A percentile compares a stretch with the other conserved stretches of the same genome.
Conservation (phyloP, 2,113 vertebrate species). For the Boulengeromyrus knoepffleri region DNA sequence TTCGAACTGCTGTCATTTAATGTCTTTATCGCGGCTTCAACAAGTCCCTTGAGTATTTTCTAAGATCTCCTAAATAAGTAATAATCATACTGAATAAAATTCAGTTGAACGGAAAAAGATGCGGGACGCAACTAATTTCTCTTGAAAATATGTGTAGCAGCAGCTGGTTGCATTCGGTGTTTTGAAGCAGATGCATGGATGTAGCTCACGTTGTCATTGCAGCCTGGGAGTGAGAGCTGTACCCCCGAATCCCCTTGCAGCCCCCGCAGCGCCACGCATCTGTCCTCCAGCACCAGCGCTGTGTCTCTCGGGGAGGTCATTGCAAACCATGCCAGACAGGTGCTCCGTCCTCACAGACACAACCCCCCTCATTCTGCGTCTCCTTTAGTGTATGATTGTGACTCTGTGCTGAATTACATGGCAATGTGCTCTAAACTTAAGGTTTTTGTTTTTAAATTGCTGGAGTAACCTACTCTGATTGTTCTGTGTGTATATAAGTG, state of each 20-base stretch:
- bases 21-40: neutral
- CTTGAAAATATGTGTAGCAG: neutral
- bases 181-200: neutral
- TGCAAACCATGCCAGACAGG: slow-evolving; percentile 27
- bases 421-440: neutral
- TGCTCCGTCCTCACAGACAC: slow-evolving; percentile 17
- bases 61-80: neutral
- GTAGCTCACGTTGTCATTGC: neutral
- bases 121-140: neutral
- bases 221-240: slow-evolving; percentile 28
- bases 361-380: neutral
- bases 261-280: slow-evolving; percentile 33
- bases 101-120: neutral
- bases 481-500: neutral
- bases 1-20: neutral
- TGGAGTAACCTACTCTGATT: neutral
- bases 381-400: neutral
- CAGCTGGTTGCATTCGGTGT: neutral
- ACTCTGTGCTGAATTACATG: neutral
- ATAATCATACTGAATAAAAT: neutral
- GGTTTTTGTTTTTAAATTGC: neutral
- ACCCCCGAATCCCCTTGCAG: slow-evolving; percentile 5
- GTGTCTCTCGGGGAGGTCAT: slow-evolving; percentile 45
- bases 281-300: slow-evolving; percentile 29
- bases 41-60: neutral